phyloP scores from a whole-genome alignment of 2,797 vertebrate species.

The Eulemur albifrons region DNA sequence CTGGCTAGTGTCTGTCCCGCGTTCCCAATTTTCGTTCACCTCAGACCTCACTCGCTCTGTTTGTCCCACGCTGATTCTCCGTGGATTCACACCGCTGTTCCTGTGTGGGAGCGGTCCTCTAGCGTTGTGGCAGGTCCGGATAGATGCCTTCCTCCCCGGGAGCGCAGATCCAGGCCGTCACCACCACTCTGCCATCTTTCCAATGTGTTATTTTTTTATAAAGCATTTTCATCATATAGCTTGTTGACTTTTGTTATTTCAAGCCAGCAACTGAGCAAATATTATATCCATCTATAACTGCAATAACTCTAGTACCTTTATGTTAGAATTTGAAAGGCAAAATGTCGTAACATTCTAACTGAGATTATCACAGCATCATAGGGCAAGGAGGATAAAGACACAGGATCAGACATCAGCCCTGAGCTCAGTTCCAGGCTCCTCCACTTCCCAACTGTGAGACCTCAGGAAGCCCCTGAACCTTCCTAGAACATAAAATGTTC shows the following conservation, averaged over 20 bases:
- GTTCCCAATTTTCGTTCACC: too few relatives aligned
- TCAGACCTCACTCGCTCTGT: too few relatives aligned
- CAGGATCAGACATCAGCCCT: not conserved
- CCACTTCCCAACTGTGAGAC: not conserved
- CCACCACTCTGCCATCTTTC: not conserved
- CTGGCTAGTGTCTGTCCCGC: too few relatives aligned
- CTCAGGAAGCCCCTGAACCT: not conserved
- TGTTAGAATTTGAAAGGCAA: not conserved
- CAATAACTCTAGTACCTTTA: not conserved
- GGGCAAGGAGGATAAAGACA: not conserved
- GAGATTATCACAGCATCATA: not conserved
- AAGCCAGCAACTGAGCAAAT: not conserved
- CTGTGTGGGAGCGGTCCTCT: too few relatives aligned
- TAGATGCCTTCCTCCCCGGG: too few relatives aligned
- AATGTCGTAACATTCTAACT: not conserved
- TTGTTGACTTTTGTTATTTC: not conserved
- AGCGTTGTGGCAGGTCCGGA: too few relatives aligned
- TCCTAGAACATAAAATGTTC: too few relatives aligned
- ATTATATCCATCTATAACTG: not conserved
- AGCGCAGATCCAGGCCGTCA: too few relatives aligned
- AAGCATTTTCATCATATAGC: not conserved
- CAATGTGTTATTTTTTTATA: not conserved
- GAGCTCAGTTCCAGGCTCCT: not conserved
- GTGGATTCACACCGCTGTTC: too few relatives aligned
- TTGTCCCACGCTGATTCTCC: too few relatives aligned